These are phyloP conservation scores for Pyrrhura leucotis DNA, from an alignment of 2,797 vertebrate genomes.

Conservation along the genomic window DNA sequence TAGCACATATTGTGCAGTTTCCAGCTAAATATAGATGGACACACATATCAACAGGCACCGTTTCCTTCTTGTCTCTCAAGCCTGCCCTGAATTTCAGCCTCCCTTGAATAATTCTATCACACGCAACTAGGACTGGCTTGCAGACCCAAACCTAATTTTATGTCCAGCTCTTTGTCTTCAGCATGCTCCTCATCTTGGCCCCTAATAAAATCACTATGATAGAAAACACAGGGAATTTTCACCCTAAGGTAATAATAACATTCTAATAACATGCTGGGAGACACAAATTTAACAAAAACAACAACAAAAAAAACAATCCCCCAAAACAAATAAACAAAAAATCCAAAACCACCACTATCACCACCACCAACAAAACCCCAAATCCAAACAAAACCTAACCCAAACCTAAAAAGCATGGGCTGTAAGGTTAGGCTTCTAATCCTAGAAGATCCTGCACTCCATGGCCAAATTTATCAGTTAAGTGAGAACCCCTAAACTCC, in stretches of 20 bases:
- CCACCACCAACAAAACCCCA: not conserved
- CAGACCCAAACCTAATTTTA: not conserved
- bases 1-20: not conserved
- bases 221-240: not conserved
- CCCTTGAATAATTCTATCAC: not conserved
- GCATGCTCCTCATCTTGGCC: not conserved
- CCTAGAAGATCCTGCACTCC: not conserved
- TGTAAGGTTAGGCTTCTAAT: not conserved
- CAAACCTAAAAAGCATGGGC: not conserved
- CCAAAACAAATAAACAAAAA: not conserved
- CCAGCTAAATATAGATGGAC: not conserved
- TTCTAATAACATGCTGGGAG: not conserved
- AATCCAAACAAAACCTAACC: not conserved
- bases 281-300: not conserved
- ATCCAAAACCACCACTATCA: accelerated
- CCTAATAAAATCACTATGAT: not conserved
- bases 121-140: not conserved
- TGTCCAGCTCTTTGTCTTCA: not conserved
- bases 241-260: not conserved
- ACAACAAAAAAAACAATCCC: accelerated
- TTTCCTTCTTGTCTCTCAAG: not conserved
- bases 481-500: not conserved
- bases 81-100: not conserved
- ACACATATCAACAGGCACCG: not conserved
- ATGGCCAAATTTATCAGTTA: not conserved